Evolutionary conservation across 2,113 vertebrate genomes (phyloP).

Genomic region (Bucco capensis): DNA sequence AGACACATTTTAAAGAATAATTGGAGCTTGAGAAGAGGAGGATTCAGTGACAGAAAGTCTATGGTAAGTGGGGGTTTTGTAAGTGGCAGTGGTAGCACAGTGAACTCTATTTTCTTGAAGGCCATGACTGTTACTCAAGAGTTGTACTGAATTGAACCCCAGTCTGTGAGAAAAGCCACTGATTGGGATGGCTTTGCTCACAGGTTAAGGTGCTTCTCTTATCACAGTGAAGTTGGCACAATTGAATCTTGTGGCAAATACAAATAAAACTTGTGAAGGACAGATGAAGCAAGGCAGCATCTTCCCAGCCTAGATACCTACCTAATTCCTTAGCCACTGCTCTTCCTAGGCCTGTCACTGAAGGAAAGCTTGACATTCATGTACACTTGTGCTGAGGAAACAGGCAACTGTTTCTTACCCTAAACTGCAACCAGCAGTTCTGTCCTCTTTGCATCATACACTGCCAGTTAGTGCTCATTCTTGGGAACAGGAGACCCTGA

Average conservation of each 20-base stretch:
- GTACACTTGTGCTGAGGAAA: not conserved
- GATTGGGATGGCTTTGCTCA: not conserved
- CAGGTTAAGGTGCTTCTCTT: not conserved
- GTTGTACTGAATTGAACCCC: not conserved
- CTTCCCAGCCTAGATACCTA: not conserved
- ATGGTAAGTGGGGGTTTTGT: not conserved
- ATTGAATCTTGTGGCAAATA: not conserved
- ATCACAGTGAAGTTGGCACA: not conserved
- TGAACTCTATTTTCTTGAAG: not conserved
- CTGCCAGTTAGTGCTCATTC: not conserved
- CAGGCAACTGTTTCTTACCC: not conserved
- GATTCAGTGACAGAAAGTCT: not conserved
- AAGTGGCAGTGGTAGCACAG: not conserved
- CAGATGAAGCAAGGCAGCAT: not conserved
- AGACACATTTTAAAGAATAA: not conserved
- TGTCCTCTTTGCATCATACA: not conserved
- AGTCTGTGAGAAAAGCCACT: not conserved
- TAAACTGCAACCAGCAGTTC: not conserved
- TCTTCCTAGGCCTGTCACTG: not conserved
- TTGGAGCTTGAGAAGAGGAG: not conserved
- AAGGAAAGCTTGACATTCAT: not conserved
- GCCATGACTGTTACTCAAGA: not conserved
- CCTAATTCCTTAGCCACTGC: not conserved
- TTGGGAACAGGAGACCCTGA: not conserved
- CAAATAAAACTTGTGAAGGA: not conserved